Evolutionary conservation across 2,113 vertebrate species (phyloP), one percentile per base, ranked within the genome.

Genomic region (Talpa occidentalis): DNA sequence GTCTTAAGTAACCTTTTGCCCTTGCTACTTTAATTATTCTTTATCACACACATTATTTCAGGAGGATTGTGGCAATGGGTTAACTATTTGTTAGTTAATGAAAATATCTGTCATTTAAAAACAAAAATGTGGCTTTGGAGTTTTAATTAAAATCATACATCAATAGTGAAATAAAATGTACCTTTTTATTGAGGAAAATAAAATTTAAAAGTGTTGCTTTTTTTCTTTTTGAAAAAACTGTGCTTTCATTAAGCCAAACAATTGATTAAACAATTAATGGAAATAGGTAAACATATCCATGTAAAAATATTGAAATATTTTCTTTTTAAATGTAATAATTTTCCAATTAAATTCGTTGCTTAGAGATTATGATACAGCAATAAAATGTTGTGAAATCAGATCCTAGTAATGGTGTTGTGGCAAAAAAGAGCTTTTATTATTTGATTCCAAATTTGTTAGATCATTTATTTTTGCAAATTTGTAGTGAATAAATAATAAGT

Each of bases 41-140:
- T 96, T 96, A 96, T 97, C 97, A 96, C 82, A 59, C 85, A 94
- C 94, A 42, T 93, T 96, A 89, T 96, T 97, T 97, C 95, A 96
- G 94, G 86, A 95, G 92, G 40, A 85, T 81, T 95, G 91, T 97
- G 97, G 90, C 94, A 96, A 62, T 91, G 91, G 94, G 96, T 96
- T 98, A 98, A 95, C 94, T 97, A 95, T 98, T 97, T 97, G 94
- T 97, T 97, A 97, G 95, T 89, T 97, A 97, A 97, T 97, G 97
- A 97, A 96, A 94, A 92, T 95, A 59, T 91, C 92, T 97, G 82
- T 97, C 89, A 62, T 91, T 96, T 97, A 95, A 96, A 97, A 94
- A 96, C 85, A 86, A 89, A 96, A 93, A 96, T 91, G 74, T 95
- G 95, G 76, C 35, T 14, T 79, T 96, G 87, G 42, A 40, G n/a